Percentiles rank a stretch among this genome's conserved stretches.
Conservation (phyloP, 2,113 vertebrate species). For the Empidonax traillii region DNA sequence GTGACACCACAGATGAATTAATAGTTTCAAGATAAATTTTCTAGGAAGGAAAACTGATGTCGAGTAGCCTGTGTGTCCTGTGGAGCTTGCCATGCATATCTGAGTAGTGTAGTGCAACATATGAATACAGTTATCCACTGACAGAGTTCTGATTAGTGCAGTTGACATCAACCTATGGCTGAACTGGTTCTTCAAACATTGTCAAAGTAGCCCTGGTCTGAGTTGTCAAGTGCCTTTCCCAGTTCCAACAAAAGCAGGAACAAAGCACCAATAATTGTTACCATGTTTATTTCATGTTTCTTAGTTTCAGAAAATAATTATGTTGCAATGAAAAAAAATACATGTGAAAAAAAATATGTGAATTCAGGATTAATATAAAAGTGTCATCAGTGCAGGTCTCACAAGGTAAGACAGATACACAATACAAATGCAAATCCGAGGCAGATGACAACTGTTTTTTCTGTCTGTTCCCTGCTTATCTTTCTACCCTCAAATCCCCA, state of each 20-base stretch:
- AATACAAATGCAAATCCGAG: not conserved
- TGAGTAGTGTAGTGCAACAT: not conserved
- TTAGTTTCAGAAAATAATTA: constrained; percentile 45
- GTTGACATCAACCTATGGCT: constrained; percentile 60
- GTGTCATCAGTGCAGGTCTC: not conserved
- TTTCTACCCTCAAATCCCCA: not conserved
- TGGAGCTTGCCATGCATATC: not conserved
- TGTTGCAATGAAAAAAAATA: not conserved
- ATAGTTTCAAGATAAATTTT: not conserved
- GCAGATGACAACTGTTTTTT: not conserved
- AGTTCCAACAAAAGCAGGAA: constrained; percentile 65
- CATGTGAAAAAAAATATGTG: not conserved
- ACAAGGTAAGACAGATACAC: not conserved
- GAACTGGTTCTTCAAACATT: constrained; percentile 64
- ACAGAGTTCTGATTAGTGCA: constrained; percentile 29
- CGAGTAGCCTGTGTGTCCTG: not conserved
- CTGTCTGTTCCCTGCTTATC: not conserved
- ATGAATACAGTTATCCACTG: constrained; percentile 19
- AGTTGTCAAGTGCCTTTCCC: constrained; percentile 34
- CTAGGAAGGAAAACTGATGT: not conserved
- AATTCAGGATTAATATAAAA: not conserved
- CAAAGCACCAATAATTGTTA: constrained; percentile 61
- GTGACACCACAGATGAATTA: not conserved
- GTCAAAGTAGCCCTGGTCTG: constrained; percentile 24
- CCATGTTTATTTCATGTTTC: constrained; percentile 59